A percentile compares a stretch with the other conserved stretches of the same genome.
Conservation (phyloP, 2,888 invertebrate species). For the Drosophila cyrtoloma region DNA sequence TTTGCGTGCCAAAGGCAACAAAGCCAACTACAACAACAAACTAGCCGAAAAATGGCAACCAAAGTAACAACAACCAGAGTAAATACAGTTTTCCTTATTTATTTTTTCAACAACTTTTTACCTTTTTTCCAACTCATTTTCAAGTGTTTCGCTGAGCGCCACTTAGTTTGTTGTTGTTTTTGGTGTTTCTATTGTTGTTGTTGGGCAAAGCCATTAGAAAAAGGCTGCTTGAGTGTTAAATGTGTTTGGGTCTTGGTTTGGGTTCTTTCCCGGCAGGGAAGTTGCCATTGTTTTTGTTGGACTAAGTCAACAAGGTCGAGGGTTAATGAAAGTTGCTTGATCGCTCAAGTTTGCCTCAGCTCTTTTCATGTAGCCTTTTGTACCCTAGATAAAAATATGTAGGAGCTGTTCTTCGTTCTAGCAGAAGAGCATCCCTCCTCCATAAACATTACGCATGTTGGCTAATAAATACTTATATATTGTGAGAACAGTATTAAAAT, state of each 20-base stretch:
- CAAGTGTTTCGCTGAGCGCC: slow-evolving; percentile 70
- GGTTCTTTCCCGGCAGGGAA: slow-evolving; percentile 23
- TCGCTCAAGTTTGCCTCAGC: slow-evolving; percentile 18
- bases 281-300: slow-evolving; percentile 68
- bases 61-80: slow-evolving; percentile 41
- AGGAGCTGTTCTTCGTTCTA: neutral
- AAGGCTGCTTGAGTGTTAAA: slow-evolving; percentile 61
- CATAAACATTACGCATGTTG: neutral
- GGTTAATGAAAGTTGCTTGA: slow-evolving; percentile 70
- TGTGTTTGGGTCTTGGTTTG: slow-evolving; percentile 40
- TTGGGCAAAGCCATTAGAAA: slow-evolving; percentile 70
- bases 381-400: neutral
- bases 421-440: neutral
- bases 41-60: slow-evolving; percentile 43
- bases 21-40: slow-evolving; percentile 50
- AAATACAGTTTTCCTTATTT: slow-evolving; percentile 67
- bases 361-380: neutral
- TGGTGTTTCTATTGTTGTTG: slow-evolving; percentile 28
- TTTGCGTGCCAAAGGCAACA: slow-evolving; percentile 62
- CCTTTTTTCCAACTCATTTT: slow-evolving; percentile 73
- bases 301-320: slow-evolving; percentile 76
- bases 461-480: neutral
- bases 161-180: slow-evolving; percentile 61
- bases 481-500: neutral
- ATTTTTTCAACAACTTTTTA: slow-evolving; percentile 75